Conservation (phyloP, 2,113 vertebrate genomes). For the Passer domesticus region DNA sequence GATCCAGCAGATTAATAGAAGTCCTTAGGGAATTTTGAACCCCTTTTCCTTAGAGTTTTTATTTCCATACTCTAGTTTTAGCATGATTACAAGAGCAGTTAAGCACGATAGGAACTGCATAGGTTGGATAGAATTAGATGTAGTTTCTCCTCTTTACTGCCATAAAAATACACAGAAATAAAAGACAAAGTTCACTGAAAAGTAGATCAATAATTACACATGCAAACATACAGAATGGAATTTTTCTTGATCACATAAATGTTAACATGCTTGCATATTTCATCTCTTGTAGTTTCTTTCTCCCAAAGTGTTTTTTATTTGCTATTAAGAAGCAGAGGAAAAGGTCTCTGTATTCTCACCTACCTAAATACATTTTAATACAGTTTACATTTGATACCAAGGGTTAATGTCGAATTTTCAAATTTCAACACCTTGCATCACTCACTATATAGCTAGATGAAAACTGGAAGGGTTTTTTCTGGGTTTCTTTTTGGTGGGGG, state of each 20-base stretch:
- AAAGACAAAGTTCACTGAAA: background rate
- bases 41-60: background rate
- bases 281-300: background rate
- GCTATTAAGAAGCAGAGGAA: background rate
- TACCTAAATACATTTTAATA: background rate
- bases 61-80: background rate
- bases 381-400: background rate
- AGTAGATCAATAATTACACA: background rate
- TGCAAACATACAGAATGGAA: background rate
- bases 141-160: background rate
- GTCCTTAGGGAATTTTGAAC: background rate
- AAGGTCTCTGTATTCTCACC: background rate
- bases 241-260: background rate
- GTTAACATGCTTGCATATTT: background rate
- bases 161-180: background rate
- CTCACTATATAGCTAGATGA: background rate
- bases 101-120: background rate
- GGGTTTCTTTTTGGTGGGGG: background rate
- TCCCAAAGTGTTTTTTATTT: background rate
- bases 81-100: background rate
- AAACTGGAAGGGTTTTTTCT: background rate
- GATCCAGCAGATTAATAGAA: background rate
- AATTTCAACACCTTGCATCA: background rate
- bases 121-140: background rate
- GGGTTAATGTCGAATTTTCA: background rate